Percentiles rank a stretch among this genome's conserved stretches.
These are phyloP conservation scores for Vipera latastei DNA, from an alignment of 2,797 vertebrate genomes.

Conservation along the genomic window DNA sequence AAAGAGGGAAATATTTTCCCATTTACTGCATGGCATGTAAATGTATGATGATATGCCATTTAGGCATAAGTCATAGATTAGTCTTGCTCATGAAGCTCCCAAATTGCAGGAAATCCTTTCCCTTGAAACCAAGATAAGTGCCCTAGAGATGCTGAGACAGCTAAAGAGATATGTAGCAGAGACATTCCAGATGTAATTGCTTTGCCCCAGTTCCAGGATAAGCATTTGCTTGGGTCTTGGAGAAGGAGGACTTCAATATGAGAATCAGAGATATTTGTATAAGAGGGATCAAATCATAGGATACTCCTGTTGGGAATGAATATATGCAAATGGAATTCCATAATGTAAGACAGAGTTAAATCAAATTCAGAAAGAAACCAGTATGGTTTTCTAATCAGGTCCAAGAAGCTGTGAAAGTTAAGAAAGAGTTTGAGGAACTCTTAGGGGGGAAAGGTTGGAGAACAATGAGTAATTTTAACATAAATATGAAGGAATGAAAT, in stretches of 20 bases:
- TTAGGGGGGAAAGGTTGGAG: neutral
- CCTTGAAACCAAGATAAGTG: neutral
- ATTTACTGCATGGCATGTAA: neutral
- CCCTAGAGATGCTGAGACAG: neutral
- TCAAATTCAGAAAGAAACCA: neutral
- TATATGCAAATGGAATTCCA: neutral
- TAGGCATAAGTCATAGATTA: neutral
- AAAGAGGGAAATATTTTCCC: neutral
- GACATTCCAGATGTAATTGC: neutral
- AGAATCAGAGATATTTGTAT: neutral
- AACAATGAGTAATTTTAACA: neutral
- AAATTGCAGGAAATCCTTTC: neutral
- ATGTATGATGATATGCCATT: neutral
- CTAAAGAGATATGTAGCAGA: neutral
- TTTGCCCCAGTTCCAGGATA: neutral
- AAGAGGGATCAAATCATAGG: neutral
- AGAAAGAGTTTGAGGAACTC: neutral
- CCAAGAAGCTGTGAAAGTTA: neutral
- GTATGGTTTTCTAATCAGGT: neutral
- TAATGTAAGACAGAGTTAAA: neutral
- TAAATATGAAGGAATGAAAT: neutral
- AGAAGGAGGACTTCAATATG: neutral
- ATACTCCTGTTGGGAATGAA: neutral
- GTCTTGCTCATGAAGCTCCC: neutral
- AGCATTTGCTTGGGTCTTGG: neutral